phyloP scores from a whole-genome alignment of 2,797 vertebrate genomes.

The Nannoperca obscura region DNA sequence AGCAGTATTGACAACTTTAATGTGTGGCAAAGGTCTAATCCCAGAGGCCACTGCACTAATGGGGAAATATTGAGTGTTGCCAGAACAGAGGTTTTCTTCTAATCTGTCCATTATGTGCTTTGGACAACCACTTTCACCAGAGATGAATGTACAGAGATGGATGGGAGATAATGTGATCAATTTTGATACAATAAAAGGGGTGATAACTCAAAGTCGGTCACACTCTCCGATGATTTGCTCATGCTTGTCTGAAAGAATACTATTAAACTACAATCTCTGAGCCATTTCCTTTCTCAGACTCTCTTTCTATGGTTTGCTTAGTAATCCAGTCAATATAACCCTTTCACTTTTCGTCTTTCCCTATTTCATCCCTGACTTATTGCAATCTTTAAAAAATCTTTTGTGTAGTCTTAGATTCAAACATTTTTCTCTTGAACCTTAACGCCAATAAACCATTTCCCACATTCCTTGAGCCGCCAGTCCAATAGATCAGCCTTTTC shows the following conservation, averaged over 20 bases:
- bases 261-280: slow-evolving; percentile 72
- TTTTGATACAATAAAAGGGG: slow-evolving; percentile 80
- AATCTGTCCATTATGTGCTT: slow-evolving; percentile 81
- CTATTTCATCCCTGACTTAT: slow-evolving; percentile 74
- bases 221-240: slow-evolving; percentile 68
- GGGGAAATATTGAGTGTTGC: slow-evolving; percentile 87
- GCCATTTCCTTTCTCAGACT: slow-evolving; percentile 74
- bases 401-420: slow-evolving; percentile 54
- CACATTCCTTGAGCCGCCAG: slow-evolving; percentile 27
- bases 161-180: slow-evolving; percentile 77
- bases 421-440: slow-evolving; percentile 39
- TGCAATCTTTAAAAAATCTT: slow-evolving; percentile 57
- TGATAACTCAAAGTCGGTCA: slow-evolving; percentile 81
- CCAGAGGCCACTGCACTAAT: slow-evolving; percentile 82
- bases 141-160: slow-evolving; percentile 71
- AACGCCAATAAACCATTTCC: slow-evolving; percentile 53
- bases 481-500: slow-evolving; percentile 46
- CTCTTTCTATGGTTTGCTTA: slow-evolving; percentile 66
- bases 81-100: slow-evolving; percentile 80
- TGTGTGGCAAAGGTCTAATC: slow-evolving; percentile 85
- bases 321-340: slow-evolving; percentile 74
- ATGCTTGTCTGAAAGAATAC: slow-evolving; percentile 68
- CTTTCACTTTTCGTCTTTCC: slow-evolving; percentile 62
- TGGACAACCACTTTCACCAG: slow-evolving; percentile 74
- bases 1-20: slow-evolving; percentile 86